Evolutionary conservation across 2,113 vertebrate species (phyloP).

Genomic region (Danionella cerebrum): DNA sequence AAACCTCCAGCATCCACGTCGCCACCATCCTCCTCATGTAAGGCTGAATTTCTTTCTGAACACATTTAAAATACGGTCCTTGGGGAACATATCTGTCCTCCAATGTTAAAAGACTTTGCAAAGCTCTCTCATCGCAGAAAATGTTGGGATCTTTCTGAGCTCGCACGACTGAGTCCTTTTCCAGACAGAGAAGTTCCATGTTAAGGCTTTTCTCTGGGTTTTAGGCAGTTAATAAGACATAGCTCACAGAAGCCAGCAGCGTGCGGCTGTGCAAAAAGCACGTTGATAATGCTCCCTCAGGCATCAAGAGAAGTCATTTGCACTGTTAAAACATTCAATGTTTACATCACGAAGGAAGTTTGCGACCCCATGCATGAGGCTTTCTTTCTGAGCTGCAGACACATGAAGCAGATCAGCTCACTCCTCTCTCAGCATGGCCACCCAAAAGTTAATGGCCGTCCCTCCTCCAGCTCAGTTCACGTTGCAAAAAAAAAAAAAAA

Average conservation of each 20-base stretch:
- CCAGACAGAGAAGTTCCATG: conserved; percentile 89
- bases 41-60: conserved; percentile 89
- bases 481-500: neutral
- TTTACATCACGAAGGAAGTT: neutral
- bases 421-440: conserved; percentile 17
- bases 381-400: neutral
- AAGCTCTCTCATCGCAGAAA: conserved; percentile 80
- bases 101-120: conserved; percentile 81
- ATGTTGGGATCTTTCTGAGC: conserved; percentile 79
- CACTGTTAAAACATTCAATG: neutral
- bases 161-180: conserved; percentile 75
- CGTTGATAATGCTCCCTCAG: conserved; percentile 20
- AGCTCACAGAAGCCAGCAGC: conserved; percentile 41
- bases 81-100: conserved; percentile 87
- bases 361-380: neutral
- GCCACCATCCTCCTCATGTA: conserved; percentile 90
- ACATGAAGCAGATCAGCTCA: neutral
- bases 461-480: conserved; percentile 11
- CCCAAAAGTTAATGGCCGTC: conserved; percentile 23
- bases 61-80: conserved; percentile 84
- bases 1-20: conserved; percentile 95
- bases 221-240: conserved; percentile 34
- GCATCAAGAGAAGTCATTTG: conserved; percentile 52
- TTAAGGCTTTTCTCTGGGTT: conserved; percentile 34
- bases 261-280: conserved; percentile 41